Evolutionary conservation across 2,888 invertebrate species (phyloP).

Genomic region (Pandemis cinnamomeana): DNA sequence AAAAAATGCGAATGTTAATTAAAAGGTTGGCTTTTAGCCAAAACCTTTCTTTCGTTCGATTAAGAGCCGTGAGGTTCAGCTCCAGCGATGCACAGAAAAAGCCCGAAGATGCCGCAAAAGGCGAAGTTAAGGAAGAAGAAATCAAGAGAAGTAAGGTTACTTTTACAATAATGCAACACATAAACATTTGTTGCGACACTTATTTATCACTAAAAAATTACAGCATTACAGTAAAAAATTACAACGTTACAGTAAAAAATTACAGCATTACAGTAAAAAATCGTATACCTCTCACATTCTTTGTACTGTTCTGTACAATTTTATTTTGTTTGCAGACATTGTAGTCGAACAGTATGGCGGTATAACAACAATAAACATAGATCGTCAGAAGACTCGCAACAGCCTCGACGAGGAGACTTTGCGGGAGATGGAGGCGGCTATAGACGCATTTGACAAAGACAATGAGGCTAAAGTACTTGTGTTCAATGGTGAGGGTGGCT

Average conservation of each 20-base stretch:
- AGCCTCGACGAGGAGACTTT: constrained; percentile 90
- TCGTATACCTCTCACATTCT: not conserved
- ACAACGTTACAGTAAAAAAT: too few relatives aligned
- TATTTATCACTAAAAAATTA: too few relatives aligned
- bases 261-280: too few relatives aligned
- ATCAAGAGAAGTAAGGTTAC: constrained; percentile 72
- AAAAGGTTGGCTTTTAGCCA: constrained; percentile 53
- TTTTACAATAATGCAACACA: not conserved
- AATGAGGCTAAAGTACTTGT: constrained; percentile 88
- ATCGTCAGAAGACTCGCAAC: constrained; percentile 92
- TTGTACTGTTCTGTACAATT: constrained; percentile 3
- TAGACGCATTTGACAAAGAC: constrained; percentile 92
- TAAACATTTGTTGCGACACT: not conserved
- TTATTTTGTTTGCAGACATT: constrained; percentile 63
- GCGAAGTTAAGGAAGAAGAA: constrained; percentile 59
- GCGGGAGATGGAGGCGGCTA: constrained; percentile 87
- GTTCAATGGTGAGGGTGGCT: constrained; percentile 95
- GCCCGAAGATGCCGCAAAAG: constrained; percentile 57
- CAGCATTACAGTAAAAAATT: too few relatives aligned
- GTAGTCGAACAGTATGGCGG: constrained; percentile 86
- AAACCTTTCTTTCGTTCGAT: constrained; percentile 53
- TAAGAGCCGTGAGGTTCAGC: constrained; percentile 54
- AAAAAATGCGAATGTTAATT: constrained; percentile 73
- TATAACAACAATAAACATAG: constrained; percentile 93
- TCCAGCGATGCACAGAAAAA: constrained; percentile 62